Conservation (phyloP, 2,113 vertebrate genomes). For the Centropristis striata region DNA sequence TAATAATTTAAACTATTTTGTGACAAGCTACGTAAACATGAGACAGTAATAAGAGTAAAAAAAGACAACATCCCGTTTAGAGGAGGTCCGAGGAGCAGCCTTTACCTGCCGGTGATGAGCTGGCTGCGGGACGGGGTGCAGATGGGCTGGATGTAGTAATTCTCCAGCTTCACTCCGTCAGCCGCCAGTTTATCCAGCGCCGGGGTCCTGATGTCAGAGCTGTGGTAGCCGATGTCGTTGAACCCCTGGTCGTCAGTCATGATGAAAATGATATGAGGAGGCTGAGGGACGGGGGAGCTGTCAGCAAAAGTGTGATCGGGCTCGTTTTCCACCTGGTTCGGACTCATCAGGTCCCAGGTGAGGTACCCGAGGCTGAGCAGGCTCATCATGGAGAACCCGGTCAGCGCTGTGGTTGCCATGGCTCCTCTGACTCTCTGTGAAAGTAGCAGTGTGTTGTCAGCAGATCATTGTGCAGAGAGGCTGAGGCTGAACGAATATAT, state of each 20-base stretch:
- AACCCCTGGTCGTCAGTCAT: constrained; percentile 98
- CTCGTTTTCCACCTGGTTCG: constrained; percentile 88
- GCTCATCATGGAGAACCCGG: constrained; percentile 94
- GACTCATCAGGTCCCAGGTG: constrained; percentile 94
- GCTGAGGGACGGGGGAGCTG: constrained; percentile 71
- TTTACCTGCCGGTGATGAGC: constrained; percentile 97
- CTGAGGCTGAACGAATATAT: not conserved
- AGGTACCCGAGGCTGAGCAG: constrained; percentile 95
- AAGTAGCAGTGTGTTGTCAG: constrained; percentile 15
- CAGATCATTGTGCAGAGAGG: constrained; percentile 31
- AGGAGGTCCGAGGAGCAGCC: not conserved
- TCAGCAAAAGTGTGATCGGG: constrained; percentile 62
- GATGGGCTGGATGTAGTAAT: constrained; percentile 98
- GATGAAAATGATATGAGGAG: constrained; percentile 97
- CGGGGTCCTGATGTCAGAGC: constrained; percentile 94
- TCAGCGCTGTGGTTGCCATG: constrained; percentile 91
- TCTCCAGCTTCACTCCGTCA: constrained; percentile 96
- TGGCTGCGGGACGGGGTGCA: constrained; percentile 97
- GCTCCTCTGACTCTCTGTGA: constrained; percentile 4
- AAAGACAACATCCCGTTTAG: too few relatives aligned
- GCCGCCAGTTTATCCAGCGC: constrained; percentile 94
- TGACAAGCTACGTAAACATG: too few relatives aligned
- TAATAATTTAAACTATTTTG: too few relatives aligned
- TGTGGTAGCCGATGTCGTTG: constrained; percentile 96
- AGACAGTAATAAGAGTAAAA: too few relatives aligned